Percentiles rank a stretch among this genome's conserved stretches.
These are phyloP conservation scores for Folsomia candida DNA, from an alignment of 2,888 invertebrate genomes.

Conservation along the genomic window DNA sequence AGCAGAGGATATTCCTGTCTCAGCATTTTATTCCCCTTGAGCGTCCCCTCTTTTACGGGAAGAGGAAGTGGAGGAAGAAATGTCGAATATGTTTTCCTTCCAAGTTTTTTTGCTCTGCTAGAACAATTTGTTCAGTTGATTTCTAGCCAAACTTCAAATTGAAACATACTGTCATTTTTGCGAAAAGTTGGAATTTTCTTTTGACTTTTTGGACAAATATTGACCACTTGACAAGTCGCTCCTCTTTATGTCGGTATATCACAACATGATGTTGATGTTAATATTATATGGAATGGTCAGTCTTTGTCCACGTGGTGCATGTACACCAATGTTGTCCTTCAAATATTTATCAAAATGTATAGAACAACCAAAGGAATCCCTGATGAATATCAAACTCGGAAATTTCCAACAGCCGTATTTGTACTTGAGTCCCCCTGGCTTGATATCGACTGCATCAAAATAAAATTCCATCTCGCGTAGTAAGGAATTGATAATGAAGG, in stretches of 20 bases:
- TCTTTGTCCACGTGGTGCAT: neutral
- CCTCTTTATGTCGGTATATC: conserved; percentile 1
- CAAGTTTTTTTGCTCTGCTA: neutral
- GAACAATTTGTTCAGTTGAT: neutral
- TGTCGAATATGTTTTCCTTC: neutral
- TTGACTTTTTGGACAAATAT: conserved; percentile 11
- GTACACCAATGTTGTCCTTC: no score
- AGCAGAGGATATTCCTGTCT: conserved; percentile 19
- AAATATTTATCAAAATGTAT: no score
- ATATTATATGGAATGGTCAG: neutral
- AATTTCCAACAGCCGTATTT: no score
- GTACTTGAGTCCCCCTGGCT: no score
- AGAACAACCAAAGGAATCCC: no score
- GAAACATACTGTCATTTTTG: conserved; percentile 8
- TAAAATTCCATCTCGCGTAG: no score
- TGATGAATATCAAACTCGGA: no score
- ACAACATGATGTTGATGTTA: neutral
- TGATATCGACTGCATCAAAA: no score
- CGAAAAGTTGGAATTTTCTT: neutral
- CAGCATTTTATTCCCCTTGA: conserved; percentile 31
- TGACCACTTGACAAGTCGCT: neutral
- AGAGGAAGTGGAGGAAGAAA: no score
- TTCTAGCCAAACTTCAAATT: conserved; percentile 2
- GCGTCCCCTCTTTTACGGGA: conserved; percentile 7
- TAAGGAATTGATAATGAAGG: no score